Base-by-base conservation (phyloP, 1,140 invertebrate genomes). In the Hormaphis cornu region DNA sequence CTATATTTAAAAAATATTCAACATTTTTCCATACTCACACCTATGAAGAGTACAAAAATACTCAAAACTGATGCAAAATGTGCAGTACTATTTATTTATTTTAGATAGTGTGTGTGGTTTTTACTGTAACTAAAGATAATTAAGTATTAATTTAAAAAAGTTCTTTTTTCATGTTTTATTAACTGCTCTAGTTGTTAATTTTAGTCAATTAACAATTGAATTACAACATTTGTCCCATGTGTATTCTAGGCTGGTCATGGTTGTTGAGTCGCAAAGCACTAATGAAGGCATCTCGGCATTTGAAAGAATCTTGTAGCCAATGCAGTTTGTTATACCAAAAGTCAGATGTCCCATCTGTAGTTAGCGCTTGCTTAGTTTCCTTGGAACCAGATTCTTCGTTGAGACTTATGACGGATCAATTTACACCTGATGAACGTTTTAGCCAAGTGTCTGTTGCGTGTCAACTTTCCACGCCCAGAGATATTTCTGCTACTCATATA, bases 401-500 rank as follows among this genome's bases (percentile, higher is more conserved):
- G 59, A 86, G 93, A 70, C 83, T 99, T 42, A 94, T 98, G 90
- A 87, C 93, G 33, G 95, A 97, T 79, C 90, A 93, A 73, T 93
- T 92, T 76, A 93, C 90, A 44, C 91, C 91, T n/a, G 91, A 93
- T 76, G 90, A 93, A 78, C 83, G 90, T 63, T 93, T 93, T 80
- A 90, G 87, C 72, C 89, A 90, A 78, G 86, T 86, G 71, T 89
- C 87, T 56, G 89, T 89, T 76, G 87, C 92, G 80, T 87, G 87
- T 77, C 86, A 89, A 73, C 82, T 95, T 66, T 91, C 89, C 54
- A 95, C 93, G 53, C 92, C 92, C 7, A 87, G 95, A 74, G 95
- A 98, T 81, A 91, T 95, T 54, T 92, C 92, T 54, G 93, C 91
- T 76, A 99, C 96, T 54, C 97, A 99, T 78, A 98, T 99, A 73